A percentile compares a stretch with the other conserved stretches of the same genome.
These are phyloP conservation scores for Palythoa heliodiscus DNA, from an alignment of 92 coral and sea anemone genomes.

Conservation along the genomic window DNA sequence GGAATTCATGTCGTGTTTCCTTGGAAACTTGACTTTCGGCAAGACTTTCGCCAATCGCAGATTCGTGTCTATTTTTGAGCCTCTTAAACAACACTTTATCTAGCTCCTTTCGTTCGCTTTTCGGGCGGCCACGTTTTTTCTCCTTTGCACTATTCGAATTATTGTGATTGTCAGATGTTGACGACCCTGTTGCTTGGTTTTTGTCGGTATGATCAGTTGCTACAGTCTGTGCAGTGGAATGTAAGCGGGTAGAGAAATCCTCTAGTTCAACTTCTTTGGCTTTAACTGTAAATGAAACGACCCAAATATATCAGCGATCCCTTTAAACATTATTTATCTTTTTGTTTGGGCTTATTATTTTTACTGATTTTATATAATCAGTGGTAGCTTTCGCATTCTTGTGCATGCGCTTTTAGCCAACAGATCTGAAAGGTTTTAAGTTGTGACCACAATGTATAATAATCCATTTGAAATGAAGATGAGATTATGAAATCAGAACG, in stretches of 20 bases:
- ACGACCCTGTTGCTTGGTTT: slow-evolving; percentile 20
- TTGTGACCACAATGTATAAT: slow-evolving; percentile 19
- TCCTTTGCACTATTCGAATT: slow-evolving; percentile 23
- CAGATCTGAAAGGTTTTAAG: slow-evolving; percentile 25
- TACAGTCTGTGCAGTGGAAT: slow-evolving; percentile 26
- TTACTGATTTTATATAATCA: slow-evolving; percentile 17
- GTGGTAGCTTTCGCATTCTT: slow-evolving; percentile 37
- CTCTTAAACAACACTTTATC: slow-evolving; percentile 34
- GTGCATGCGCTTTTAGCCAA: slow-evolving; percentile 29
- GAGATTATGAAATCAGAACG: slow-evolving; percentile 21
- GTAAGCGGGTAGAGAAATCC: slow-evolving; percentile 22
- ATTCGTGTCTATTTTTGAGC: slow-evolving; percentile 23
- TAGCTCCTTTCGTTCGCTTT: slow-evolving; percentile 32
- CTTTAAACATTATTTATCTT: slow-evolving; percentile 20
- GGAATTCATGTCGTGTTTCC: slow-evolving; percentile 26
- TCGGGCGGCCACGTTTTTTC: slow-evolving; percentile 26
- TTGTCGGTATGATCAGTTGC: slow-evolving; percentile 19
- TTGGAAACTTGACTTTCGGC: slow-evolving; percentile 22
- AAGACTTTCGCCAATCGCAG: slow-evolving; percentile 25
- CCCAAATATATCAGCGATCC: slow-evolving; percentile 26
- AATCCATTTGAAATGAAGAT: slow-evolving; percentile 15
- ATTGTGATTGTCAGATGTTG: slow-evolving; percentile 17
- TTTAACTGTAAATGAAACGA: slow-evolving; percentile 21
- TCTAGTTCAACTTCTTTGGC: slow-evolving; percentile 26
- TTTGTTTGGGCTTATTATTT: slow-evolving; percentile 21